phyloP scores from a whole-genome alignment of 2,888 invertebrate species.

The Globia sparganii region DNA sequence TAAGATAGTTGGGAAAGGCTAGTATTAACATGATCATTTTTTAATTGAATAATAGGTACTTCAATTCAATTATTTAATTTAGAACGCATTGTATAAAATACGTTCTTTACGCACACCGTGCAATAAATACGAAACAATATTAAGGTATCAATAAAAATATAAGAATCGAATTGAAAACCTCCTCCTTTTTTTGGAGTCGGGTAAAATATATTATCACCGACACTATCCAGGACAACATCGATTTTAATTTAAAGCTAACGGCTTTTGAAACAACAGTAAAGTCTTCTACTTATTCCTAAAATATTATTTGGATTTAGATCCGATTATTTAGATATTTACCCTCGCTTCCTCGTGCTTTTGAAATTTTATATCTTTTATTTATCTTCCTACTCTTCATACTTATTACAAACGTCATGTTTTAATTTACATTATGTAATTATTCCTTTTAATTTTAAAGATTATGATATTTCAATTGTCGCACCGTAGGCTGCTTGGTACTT shows the following conservation, averaged over 20 bases:
- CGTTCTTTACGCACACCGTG: neutral
- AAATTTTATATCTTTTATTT: constrained; percentile 25
- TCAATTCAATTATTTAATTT: neutral
- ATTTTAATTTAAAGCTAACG: constrained; percentile 7
- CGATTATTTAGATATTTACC: constrained; percentile 16
- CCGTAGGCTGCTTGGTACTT: constrained; percentile 71
- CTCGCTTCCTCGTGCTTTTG: constrained; percentile 59
- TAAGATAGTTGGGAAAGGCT: constrained; percentile 16
- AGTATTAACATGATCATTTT: constrained; percentile 17
- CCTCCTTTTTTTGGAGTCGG: neutral
- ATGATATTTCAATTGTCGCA: constrained; percentile 45
- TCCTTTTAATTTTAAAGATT: constrained; percentile 20
- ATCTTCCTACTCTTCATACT: constrained; percentile 2
- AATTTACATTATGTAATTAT: constrained; percentile 13
- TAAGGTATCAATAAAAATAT: neutral
- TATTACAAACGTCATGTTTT: constrained; percentile 12
- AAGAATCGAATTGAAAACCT: neutral
- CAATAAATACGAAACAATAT: neutral
- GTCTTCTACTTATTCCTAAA: neutral
- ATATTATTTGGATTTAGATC: constrained; percentile 30
- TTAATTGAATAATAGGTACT: neutral
- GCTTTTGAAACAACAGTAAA: constrained; percentile 20
- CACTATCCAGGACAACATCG: neutral
- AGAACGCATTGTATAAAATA: neutral
- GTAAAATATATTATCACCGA: neutral